Conservation (phyloP, 2,113 vertebrate genomes). For the Solea senegalensis region DNA sequence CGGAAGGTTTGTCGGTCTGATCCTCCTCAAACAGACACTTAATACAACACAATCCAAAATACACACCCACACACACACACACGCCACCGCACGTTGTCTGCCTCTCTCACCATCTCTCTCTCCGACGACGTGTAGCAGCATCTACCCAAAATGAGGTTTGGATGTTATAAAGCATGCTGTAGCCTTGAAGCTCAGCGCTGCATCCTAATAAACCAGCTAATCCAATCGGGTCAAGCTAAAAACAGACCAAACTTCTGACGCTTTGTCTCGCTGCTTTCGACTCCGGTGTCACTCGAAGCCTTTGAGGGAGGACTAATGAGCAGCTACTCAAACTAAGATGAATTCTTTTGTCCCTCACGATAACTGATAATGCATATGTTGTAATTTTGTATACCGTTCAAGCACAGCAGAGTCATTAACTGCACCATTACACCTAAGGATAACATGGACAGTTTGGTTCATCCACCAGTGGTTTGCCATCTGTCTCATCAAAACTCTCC, state of each 20-base stretch:
- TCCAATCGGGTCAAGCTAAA: slow-evolving; percentile 51
- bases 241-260: slow-evolving; percentile 54
- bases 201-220: slow-evolving; percentile 60
- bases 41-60: slow-evolving; percentile 34
- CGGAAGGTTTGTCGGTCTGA: slow-evolving; percentile 56
- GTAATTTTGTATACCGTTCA: slow-evolving; percentile 68
- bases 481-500: slow-evolving; percentile 67
- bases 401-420: slow-evolving; percentile 78
- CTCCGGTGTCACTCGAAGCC: slow-evolving; percentile 1
- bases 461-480: slow-evolving; percentile 75
- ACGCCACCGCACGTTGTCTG: slow-evolving; percentile 21
- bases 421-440: slow-evolving; percentile 80
- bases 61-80: slow-evolving; percentile 17
- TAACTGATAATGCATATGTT: slow-evolving; percentile 73
- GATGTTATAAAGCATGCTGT: slow-evolving; percentile 52
- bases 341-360: slow-evolving; percentile 61
- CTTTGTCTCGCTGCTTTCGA: slow-evolving; percentile 31
- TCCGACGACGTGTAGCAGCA: slow-evolving; percentile 60
- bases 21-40: slow-evolving; percentile 57
- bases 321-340: slow-evolving; percentile 64
- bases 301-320: slow-evolving; percentile 48
- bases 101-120: slow-evolving; percentile 29
- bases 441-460: slow-evolving; percentile 77
- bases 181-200: slow-evolving; percentile 59
- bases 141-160: slow-evolving; percentile 45